Conservation (phyloP, 1,140 invertebrate species). For the Drosophila rufa region DNA sequence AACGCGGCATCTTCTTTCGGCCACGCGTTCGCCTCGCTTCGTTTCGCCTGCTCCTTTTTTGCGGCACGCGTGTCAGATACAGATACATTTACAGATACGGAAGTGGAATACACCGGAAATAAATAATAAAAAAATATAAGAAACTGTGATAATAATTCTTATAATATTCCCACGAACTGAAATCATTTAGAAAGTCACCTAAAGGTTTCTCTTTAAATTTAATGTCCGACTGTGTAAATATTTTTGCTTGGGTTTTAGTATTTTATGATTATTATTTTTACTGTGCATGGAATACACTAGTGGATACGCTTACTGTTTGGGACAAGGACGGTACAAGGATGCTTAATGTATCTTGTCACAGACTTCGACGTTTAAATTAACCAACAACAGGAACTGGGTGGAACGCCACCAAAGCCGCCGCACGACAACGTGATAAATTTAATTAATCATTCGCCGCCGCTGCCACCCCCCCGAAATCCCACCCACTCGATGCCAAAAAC, state of each 20-base stretch:
- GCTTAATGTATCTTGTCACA: slow-evolving; percentile 77
- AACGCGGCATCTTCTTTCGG: slow-evolving; percentile 60
- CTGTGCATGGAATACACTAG: slow-evolving; percentile 11
- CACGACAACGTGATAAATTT: slow-evolving; percentile 78
- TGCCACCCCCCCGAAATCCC: neutral
- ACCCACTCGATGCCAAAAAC: slow-evolving; percentile 40
- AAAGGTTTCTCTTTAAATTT: no score
- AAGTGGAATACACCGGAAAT: slow-evolving; percentile 5
- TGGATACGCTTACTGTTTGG: slow-evolving; percentile 10
- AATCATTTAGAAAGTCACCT: no score
- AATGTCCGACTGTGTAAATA: no score
- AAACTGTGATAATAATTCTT: no score
- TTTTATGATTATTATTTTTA: neutral
- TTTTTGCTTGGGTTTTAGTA: no score
- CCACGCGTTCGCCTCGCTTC: slow-evolving; percentile 19
- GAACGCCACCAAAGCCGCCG: slow-evolving; percentile 36
- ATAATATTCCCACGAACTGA: no score
- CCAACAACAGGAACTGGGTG: slow-evolving; percentile 53
- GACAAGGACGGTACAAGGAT: slow-evolving; percentile 37
- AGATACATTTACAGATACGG: slow-evolving; percentile 30
- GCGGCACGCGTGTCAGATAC: slow-evolving; percentile 30
- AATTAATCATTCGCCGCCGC: slow-evolving; percentile 70
- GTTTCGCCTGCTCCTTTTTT: slow-evolving; percentile 28
- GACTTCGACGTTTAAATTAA: slow-evolving; percentile 79
- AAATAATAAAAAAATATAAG: neutral